Evolutionary conservation across 53 echinoderm and acorn worm genomes (phyloP).

Genomic region (Stichopus horrens): DNA sequence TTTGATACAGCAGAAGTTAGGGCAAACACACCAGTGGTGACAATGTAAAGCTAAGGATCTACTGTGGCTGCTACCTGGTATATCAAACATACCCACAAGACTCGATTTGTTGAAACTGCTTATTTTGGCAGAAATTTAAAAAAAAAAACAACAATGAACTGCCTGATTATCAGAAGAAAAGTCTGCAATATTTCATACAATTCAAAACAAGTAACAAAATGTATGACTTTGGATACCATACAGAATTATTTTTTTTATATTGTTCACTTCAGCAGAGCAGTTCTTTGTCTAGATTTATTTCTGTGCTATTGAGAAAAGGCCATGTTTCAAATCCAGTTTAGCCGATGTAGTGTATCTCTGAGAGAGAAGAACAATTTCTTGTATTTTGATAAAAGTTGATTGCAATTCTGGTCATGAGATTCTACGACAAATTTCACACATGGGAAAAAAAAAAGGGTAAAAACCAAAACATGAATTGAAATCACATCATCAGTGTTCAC

Average conservation of each 20-base stretch:
- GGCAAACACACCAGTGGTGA: conserved; percentile 48
- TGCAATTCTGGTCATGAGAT: background rate
- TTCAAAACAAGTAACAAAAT: too few relatives aligned
- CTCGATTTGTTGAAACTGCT: conserved; percentile 39
- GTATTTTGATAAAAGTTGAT: background rate
- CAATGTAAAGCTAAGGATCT: conserved; percentile 43
- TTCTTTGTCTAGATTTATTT: too few relatives aligned
- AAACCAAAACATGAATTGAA: background rate
- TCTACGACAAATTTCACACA: conserved; percentile 2
- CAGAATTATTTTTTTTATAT: too few relatives aligned
- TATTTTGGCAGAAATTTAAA: background rate
- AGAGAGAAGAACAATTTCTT: background rate
- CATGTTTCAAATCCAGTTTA: too few relatives aligned
- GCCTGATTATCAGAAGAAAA: too few relatives aligned
- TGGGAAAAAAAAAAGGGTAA: background rate
- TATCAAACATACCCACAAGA: conserved; percentile 28
- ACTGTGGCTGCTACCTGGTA: conserved; percentile 33
- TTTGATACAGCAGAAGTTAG: conserved; percentile 9
- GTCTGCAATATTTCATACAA: too few relatives aligned
- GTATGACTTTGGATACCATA: too few relatives aligned
- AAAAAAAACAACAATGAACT: background rate
- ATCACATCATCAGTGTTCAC: conserved; percentile 2
- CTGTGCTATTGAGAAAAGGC: too few relatives aligned
- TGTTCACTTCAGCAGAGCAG: too few relatives aligned
- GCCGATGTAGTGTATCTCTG: background rate